Conservation (phyloP, 2,888 invertebrate species). For the Pachliopta kotzebuea region DNA sequence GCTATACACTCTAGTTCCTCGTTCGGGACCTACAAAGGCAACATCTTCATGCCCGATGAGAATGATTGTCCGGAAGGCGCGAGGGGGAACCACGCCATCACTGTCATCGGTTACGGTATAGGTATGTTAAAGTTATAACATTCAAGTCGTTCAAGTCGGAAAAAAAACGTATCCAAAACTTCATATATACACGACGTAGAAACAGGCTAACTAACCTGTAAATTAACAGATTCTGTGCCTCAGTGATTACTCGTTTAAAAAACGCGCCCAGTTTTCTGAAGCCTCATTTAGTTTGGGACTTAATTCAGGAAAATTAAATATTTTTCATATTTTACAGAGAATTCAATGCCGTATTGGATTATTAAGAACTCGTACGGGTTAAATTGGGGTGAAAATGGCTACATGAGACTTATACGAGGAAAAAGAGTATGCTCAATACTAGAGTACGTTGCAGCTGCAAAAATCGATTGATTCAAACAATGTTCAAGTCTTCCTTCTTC, state of each 20-base stretch:
- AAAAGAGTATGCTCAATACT: slow-evolving; percentile 65
- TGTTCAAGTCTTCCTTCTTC: no score
- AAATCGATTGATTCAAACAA: slow-evolving; percentile 1
- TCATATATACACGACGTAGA: no score
- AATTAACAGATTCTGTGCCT: no score
- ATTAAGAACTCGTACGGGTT: slow-evolving; percentile 84
- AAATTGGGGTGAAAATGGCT: slow-evolving; percentile 88
- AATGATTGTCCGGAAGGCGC: not conserved
- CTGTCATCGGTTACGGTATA: slow-evolving; percentile 11
- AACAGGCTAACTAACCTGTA: no score
- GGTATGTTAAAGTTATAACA: slow-evolving; percentile 2
- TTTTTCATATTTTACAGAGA: slow-evolving; percentile 44
- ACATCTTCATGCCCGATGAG: not conserved
- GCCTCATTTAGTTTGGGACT: no score
- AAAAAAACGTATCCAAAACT: no score
- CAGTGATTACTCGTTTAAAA: no score
- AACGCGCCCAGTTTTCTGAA: no score
- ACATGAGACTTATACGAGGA: slow-evolving; percentile 91
- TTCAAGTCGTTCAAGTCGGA: no score
- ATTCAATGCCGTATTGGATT: slow-evolving; percentile 31
- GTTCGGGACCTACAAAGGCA: slow-evolving; percentile 6
- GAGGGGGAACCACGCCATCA: not conserved
- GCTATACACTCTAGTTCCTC: not conserved
- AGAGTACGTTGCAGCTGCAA: not conserved
- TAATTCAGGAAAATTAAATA: not conserved